Conservation (phyloP, 2,113 vertebrate genomes). For the Poeciliopsis occidentalis region DNA sequence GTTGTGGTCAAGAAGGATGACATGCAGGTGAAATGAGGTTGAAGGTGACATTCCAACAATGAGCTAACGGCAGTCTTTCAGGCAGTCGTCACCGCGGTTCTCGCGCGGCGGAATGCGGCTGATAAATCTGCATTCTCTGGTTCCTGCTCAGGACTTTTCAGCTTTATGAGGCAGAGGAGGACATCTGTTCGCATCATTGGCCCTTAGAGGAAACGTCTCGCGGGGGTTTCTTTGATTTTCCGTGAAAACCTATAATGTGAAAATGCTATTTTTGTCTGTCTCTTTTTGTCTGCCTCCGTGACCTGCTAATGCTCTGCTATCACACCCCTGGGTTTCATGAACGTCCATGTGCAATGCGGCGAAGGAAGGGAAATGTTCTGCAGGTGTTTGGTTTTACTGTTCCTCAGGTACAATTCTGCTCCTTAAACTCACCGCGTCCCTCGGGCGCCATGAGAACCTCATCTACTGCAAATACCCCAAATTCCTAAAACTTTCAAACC, state of each 20-base stretch:
- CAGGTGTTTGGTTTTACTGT: conserved; percentile 55
- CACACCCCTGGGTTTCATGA: conserved; percentile 60
- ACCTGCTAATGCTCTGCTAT: conserved; percentile 39
- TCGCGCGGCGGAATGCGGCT: conserved; percentile 31
- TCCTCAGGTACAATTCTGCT: conserved; percentile 34
- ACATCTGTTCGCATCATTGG: conserved; percentile 64
- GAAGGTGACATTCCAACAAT: conserved; percentile 33
- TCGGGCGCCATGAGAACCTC: conserved; percentile 12
- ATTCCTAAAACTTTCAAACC: conserved; percentile 55
- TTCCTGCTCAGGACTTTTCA: conserved; percentile 33
- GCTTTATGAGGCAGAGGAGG: conserved; percentile 53
- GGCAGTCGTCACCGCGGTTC: conserved; percentile 6
- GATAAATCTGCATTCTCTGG: conserved; percentile 38
- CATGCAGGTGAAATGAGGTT: conserved; percentile 43
- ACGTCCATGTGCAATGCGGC: conserved; percentile 52
- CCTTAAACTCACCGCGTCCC: conserved; percentile 32
- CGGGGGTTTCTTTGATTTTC: conserved; percentile 48
- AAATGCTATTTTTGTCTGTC: conserved; percentile 65
- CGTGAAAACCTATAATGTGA: conserved; percentile 40
- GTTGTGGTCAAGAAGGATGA: conserved; percentile 5
- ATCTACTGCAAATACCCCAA: conserved; percentile 45
- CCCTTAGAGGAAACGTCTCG: conserved; percentile 30
- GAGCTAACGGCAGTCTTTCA: conserved; percentile 14
- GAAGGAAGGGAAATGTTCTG: conserved; percentile 52
- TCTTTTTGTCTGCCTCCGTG: conserved; percentile 19